Base-by-base conservation (phyloP, 2,888 invertebrate species). In the Colostygia pectinataria region DNA sequence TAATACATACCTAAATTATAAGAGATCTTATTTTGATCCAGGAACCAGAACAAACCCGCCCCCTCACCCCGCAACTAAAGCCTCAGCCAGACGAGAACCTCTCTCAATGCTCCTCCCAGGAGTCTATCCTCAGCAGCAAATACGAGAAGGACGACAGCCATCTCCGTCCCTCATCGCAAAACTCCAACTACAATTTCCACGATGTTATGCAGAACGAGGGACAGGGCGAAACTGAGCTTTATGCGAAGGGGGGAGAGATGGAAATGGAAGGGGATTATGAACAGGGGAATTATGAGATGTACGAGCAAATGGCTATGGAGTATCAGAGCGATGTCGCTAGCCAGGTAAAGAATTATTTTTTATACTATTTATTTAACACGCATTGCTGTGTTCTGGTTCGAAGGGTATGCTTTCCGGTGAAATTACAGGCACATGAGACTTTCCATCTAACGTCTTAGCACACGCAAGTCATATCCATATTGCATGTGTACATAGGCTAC, bases 241-340 rank as follows among this genome's bases (percentile, higher is more conserved):
- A 77, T 45, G 58, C 54, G 9, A 80, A 80, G 29, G 70, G 71
- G 15, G 48, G 59, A 1, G 80, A 75, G 4, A 76, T 80, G 2
- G 77, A 78, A 39, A 74, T 74, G 23, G 71, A 57, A 0, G 77
- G 73, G 8, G 49, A 28, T 2, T 84, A 84, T 33, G 79, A 75
- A 8, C 72, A 76, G 0, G 80, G 72, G 8, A 78, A 77, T 43
- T 89, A 89, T 34, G 89, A 88, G 54, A 80, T 89, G 74, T 86
- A 84, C 27, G 89, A 89, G 20, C 88, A 85, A 6, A 56, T 88
- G 61, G 89, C 88, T 0, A 85, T 89, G 87, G 87, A 83, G n/a
- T 88, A 89, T 39, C 88, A 88, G 63, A 83, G 82, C 52, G 84
- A 86, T 51, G 85, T 86, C 0, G 87, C 85, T 2, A 81, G 73